phyloP scores from a whole-genome alignment of 2,888 invertebrate species.

The Octonoba sinensis region DNA sequence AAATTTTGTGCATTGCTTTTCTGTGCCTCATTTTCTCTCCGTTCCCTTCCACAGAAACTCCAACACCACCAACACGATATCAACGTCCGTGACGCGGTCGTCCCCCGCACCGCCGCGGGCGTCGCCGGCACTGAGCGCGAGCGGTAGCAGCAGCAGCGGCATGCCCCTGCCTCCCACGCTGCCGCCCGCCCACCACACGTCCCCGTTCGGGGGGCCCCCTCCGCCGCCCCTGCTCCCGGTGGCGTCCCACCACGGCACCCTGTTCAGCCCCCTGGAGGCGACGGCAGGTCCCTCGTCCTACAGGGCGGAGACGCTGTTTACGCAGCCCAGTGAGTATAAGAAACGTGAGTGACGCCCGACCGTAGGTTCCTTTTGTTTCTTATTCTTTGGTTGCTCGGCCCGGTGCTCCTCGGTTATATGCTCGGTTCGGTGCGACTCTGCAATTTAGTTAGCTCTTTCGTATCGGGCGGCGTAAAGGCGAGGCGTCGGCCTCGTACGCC shows the following conservation, averaged over 20 bases:
- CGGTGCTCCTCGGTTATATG: too few species aligned
- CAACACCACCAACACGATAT: conserved; percentile 41
- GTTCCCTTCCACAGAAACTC: conserved; percentile 31
- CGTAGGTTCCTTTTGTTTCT: neutral
- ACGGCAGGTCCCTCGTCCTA: conserved; percentile 65
- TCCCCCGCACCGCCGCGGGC: conserved; percentile 38
- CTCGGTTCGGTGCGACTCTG: too few species aligned
- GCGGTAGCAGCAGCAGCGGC: conserved; percentile 40
- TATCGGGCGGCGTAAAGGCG: too few species aligned
- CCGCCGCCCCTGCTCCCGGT: conserved; percentile 54
- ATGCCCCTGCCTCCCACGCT: conserved; percentile 53
- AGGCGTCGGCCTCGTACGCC: too few species aligned
- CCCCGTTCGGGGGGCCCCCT: conserved; percentile 50
- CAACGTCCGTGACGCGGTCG: conserved; percentile 32
- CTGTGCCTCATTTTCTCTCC: too few species aligned
- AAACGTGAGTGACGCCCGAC: conserved; percentile 36
- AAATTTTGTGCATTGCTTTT: too few species aligned
- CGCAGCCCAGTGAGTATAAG: conserved; percentile 65
- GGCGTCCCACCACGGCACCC: conserved; percentile 56
- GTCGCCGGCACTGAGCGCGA: conserved; percentile 32
- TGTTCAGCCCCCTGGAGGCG: conserved; percentile 65
- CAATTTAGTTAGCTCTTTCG: too few species aligned
- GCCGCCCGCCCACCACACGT: conserved; percentile 62
- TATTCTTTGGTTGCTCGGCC: too few species aligned
- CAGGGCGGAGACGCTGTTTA: conserved; percentile 66